A percentile compares a stretch with the other conserved stretches of the same genome.
These are phyloP conservation scores for Liparis tanakae DNA, from an alignment of 2,797 vertebrate species.

Conservation along the genomic window DNA sequence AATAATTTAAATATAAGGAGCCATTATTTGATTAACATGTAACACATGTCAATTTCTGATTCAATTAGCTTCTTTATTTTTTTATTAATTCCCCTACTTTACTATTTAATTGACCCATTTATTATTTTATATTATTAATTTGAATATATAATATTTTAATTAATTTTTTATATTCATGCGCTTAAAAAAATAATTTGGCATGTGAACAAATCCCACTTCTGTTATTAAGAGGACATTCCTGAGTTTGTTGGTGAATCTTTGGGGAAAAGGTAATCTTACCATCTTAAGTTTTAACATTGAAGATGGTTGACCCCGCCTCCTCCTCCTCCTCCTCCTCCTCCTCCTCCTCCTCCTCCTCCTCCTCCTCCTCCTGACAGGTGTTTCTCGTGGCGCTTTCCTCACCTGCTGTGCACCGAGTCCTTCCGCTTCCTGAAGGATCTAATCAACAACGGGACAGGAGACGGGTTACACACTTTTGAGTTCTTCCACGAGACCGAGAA, in stretches of 20 bases:
- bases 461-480: constrained; percentile 70
- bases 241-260: background rate
- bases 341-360: background rate
- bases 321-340: background rate
- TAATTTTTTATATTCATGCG: background rate
- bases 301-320: background rate
- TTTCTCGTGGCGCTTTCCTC: constrained; percentile 93
- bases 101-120: background rate
- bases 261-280: background rate
- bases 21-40: no score
- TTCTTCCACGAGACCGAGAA: constrained; percentile 81
- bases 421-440: constrained; percentile 86
- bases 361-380: constrained; percentile 74
- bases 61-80: background rate
- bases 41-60: background rate
- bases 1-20: background rate
- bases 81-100: background rate
- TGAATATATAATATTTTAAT: background rate
- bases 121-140: background rate
- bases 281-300: background rate
- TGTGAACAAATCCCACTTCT: background rate
- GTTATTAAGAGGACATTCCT: background rate
- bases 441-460: constrained; percentile 55
- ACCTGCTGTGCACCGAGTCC: constrained; percentile 85
- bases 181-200: no score